These are phyloP conservation scores for Caretta caretta DNA, from an alignment of 2,113 vertebrate species.

Conservation along the genomic window DNA sequence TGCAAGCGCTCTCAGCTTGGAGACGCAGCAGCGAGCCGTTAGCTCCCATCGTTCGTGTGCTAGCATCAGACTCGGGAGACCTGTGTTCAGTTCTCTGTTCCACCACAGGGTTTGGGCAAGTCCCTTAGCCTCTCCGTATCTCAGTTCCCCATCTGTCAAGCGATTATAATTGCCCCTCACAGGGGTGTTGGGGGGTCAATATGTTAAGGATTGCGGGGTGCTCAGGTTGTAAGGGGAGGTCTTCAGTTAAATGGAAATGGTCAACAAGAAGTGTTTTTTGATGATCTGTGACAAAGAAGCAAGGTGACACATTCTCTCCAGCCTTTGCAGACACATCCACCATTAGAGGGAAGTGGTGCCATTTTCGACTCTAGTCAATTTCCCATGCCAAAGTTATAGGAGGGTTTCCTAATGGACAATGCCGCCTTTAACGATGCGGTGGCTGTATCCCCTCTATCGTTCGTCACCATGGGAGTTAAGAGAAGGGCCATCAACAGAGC, in stretches of 20 bases:
- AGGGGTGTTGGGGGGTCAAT: no score
- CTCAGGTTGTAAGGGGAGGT: not conserved
- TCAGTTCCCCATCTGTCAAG: not conserved
- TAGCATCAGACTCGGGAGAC: not conserved
- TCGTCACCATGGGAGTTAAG: not conserved
- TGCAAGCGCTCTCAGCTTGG: not conserved
- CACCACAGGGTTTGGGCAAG: not conserved
- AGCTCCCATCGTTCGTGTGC: not conserved
- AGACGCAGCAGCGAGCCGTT: not conserved
- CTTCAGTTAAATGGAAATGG: not conserved
- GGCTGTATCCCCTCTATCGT: not conserved
- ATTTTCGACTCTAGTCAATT: not conserved
- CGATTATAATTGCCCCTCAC: not conserved
- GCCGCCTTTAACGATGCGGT: not conserved
- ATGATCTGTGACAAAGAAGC: not conserved
- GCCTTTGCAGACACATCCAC: not conserved
- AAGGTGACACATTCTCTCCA: not conserved
- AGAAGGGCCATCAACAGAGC: not conserved
- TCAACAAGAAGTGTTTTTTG: not conserved
- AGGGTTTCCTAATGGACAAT: not conserved
- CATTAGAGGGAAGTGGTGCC: not conserved
- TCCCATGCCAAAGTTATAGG: not conserved
- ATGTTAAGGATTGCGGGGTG: rapidly evolving
- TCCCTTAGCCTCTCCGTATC: not conserved
- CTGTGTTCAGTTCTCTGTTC: not conserved